Conservation (phyloP, 2,888 invertebrate species). For the Zaprionus bogoriensis region DNA sequence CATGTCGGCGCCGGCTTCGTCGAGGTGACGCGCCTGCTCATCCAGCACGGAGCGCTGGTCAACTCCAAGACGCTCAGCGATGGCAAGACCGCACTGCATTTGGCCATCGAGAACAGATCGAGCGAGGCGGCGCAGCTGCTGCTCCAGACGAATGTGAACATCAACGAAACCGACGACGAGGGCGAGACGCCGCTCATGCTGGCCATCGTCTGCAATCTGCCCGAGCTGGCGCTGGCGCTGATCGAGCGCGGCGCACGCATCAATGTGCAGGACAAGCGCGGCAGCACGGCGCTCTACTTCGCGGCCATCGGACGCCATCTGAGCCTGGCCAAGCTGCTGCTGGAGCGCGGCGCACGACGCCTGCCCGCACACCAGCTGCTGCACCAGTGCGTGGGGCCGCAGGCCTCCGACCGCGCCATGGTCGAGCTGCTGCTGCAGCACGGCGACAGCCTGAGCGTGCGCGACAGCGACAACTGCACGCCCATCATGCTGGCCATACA, state of each 20-base stretch:
- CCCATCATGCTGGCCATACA: conserved; percentile 89
- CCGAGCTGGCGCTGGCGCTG: conserved; percentile 84
- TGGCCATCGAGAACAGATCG: conserved; percentile 85
- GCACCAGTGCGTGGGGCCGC: conserved; percentile 86
- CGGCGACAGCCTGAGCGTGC: conserved; percentile 77
- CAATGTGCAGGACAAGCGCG: conserved; percentile 87
- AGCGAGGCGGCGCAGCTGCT: conserved; percentile 84
- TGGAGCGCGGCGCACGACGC: conserved; percentile 87
- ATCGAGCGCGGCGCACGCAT: conserved; percentile 86
- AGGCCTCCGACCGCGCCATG: conserved; percentile 84
- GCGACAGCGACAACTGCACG: conserved; percentile 85
- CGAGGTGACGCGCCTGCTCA: conserved; percentile 85
- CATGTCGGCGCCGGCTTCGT: conserved; percentile 87
- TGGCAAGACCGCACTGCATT: conserved; percentile 86
- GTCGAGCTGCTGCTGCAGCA: conserved; percentile 74
- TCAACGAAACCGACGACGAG: conserved; percentile 86
- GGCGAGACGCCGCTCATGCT: conserved; percentile 85
- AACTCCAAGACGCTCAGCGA: conserved; percentile 85
- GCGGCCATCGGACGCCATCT: conserved; percentile 75
- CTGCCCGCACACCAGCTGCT: conserved; percentile 88
- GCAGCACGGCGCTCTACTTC: conserved; percentile 78
- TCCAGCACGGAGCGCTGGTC: conserved; percentile 85
- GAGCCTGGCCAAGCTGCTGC: conserved; percentile 80
- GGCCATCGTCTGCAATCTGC: conserved; percentile 73
- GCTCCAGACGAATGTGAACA: conserved; percentile 84